These are phyloP conservation scores for Achlya flavicornis DNA, from an alignment of 2,888 invertebrate species.

Conservation along the genomic window DNA sequence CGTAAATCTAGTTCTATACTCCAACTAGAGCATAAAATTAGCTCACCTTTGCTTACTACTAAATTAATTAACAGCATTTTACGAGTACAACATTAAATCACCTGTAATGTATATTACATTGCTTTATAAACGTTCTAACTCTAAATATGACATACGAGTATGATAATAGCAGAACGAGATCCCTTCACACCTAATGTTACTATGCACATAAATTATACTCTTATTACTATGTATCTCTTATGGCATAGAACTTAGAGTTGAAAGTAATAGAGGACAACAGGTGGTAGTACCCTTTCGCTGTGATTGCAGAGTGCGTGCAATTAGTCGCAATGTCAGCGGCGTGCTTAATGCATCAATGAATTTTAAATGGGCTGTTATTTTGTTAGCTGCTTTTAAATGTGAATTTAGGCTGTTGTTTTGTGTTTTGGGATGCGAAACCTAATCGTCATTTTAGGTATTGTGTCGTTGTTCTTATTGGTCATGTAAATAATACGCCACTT, in stretches of 20 bases:
- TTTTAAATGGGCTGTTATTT: constrained; percentile 22
- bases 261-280: constrained; percentile 19
- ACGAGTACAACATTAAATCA: background rate
- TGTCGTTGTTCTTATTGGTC: background rate
- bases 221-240: constrained; percentile 24
- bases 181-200: constrained; percentile 45
- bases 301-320: constrained; percentile 27
- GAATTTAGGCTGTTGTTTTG: background rate
- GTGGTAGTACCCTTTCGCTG: constrained; percentile 45
- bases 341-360: constrained; percentile 21
- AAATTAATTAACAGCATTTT: background rate
- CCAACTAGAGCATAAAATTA: constrained; percentile 3
- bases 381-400: background rate
- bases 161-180: constrained; percentile 46
- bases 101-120: background rate
- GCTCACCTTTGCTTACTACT: background rate
- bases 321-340: constrained; percentile 48
- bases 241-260: constrained; percentile 23
- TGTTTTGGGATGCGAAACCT: background rate
- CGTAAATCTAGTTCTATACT: background rate
- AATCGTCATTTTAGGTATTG: background rate
- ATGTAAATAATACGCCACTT: background rate
- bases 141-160: constrained; percentile 33
- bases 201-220: constrained; percentile 48
- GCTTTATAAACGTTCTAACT: constrained; percentile 14